Percentiles rank a stretch among this genome's conserved stretches.
These are phyloP conservation scores for Drosophila kikkawai DNA, from an alignment of 1,140 invertebrate genomes.

Conservation along the genomic window DNA sequence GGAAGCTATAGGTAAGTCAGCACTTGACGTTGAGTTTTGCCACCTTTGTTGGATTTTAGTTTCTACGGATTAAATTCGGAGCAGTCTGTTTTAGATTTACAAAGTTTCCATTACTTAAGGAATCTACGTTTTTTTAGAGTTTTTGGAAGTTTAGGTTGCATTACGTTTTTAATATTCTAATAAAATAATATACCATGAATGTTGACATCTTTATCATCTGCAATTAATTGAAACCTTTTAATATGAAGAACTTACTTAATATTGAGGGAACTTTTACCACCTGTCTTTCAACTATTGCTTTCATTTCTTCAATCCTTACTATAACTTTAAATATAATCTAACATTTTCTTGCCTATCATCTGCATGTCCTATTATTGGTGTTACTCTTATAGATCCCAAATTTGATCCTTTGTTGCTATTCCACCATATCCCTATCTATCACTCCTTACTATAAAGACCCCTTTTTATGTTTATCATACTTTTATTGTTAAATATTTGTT, in stretches of 20 bases:
- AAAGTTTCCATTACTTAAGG: background rate
- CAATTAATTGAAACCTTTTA: background rate
- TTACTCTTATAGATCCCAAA: no score
- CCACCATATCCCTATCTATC: background rate
- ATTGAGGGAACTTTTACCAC: background rate
- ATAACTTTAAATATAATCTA: background rate
- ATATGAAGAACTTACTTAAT: background rate
- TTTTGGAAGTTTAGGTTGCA: background rate
- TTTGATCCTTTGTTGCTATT: background rate
- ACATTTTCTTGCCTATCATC: no score
- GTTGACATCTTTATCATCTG: no score
- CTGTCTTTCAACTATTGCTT: no score
- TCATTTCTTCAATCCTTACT: rapidly evolving
- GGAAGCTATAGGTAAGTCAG: conserved; percentile 12
- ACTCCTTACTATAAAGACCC: conserved; percentile 19
- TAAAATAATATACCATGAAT: background rate
- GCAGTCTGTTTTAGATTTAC: conserved; percentile 4
- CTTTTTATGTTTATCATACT: conserved; percentile 13
- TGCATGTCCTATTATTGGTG: background rate
- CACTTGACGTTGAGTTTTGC: conserved; percentile 18
- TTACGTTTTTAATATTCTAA: background rate
- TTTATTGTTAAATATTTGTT: background rate
- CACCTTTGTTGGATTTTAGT: conserved; percentile 11
- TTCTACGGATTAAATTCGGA: background rate
- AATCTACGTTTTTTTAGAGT: background rate